Evolutionary conservation across 2,113 vertebrate genomes (phyloP).

Genomic region (Coptodon bakossiorum): DNA sequence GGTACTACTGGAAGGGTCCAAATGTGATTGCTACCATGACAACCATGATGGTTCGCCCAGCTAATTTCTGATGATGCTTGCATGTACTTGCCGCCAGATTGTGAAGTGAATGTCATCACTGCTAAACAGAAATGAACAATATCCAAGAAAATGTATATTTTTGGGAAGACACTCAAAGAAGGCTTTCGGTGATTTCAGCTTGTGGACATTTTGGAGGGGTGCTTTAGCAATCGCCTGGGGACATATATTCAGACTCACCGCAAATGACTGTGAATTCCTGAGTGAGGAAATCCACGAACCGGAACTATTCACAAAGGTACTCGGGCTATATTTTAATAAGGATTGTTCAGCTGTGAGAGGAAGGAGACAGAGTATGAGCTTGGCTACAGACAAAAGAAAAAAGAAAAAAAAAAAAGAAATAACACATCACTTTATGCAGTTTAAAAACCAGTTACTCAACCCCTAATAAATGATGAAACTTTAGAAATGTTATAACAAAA

Average conservation of each 20-base stretch:
- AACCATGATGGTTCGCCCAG: slow-evolving; percentile 80
- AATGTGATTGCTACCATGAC: slow-evolving; percentile 71
- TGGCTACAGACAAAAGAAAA: neutral
- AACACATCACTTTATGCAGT: neutral
- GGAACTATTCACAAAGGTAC: neutral
- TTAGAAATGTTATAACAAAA: neutral
- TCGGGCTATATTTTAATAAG: neutral
- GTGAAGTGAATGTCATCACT: neutral
- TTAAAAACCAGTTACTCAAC: neutral
- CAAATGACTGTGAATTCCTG: neutral
- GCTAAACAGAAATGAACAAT: neutral
- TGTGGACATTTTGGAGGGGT: neutral
- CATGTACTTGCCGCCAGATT: neutral
- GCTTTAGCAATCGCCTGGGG: neutral
- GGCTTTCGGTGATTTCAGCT: neutral
- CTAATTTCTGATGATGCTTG: slow-evolving; percentile 61
- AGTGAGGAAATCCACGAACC: neutral
- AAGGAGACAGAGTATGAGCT: neutral
- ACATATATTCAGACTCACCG: neutral
- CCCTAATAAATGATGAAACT: neutral
- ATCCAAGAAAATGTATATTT: neutral
- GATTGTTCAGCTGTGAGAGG: neutral
- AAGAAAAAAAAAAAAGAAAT: neutral
- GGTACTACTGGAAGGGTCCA: slow-evolving; percentile 84
- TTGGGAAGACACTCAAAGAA: neutral